phyloP scores from a whole-genome alignment of 2,888 invertebrate species.

The Nemapogon koenigi region DNA sequence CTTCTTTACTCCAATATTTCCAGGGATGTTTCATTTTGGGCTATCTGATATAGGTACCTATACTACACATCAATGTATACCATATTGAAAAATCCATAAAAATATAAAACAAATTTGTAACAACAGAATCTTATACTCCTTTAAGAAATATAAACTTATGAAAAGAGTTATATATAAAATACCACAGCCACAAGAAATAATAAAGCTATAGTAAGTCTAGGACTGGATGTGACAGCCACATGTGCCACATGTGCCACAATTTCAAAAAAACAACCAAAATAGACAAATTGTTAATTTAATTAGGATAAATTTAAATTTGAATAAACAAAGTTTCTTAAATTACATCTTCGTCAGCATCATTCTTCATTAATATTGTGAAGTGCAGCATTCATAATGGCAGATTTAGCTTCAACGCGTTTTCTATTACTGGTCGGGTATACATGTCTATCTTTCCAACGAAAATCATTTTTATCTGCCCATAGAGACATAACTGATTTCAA shows the following conservation, averaged over 20 bases:
- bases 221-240: conserved; percentile 4
- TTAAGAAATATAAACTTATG: conserved; percentile 8
- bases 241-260: neutral
- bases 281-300: neutral
- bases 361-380: conserved; percentile 4
- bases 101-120: no score
- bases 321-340: neutral
- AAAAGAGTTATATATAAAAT: conserved; percentile 8
- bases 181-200: conserved; percentile 8
- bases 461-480: conserved; percentile 9
- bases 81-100: no score
- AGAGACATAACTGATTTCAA: conserved; percentile 8
- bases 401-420: conserved; percentile 9
- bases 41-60: no score
- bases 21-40: no score
- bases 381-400: conserved; percentile 2
- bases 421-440: conserved; percentile 2
- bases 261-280: neutral
- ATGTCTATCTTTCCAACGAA: conserved; percentile 8
- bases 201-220: conserved; percentile 3
- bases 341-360: neutral
- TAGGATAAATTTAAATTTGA: neutral
- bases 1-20: no score
- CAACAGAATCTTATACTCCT: conserved; percentile 7
- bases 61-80: no score